Evolutionary conservation across 2,113 vertebrate genomes (phyloP), one percentile per base, ranked within the genome.

Genomic region (Rhabdornis inornatus): DNA sequence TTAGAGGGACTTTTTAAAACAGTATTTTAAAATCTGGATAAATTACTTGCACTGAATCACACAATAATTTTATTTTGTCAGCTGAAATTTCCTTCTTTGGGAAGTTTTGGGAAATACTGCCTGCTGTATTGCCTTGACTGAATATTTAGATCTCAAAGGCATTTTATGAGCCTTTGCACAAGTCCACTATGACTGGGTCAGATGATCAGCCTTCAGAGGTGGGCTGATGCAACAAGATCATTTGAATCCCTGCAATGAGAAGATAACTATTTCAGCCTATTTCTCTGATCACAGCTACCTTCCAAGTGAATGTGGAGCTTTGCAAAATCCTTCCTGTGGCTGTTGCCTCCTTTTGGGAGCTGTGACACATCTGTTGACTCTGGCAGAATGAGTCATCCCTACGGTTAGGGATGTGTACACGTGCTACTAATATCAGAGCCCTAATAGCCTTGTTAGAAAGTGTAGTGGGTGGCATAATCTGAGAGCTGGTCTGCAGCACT

Each of bases 391-490:
- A 94, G 65, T 83, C 60, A 53, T 30, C 25, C 59, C 56, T 20
- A 8, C 12, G 44, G 50, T 70, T 47, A 40, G 68, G 87, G 61
- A 69, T 4, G 1, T 6, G 69, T 52, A 50, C 3, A 5, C 70
- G n/a, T 76, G 65, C 49, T 75, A 8, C 70, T 42, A 28, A 57
- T 50, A 91, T 78, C 76, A 90, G 93, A 92, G 72, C 64, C 60
- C 52, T 49, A 40, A 64, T 2, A 88, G 59, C 37, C 68, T 94
- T 90, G 71, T 52, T 92, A 90, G 90, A 95, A 94, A 90, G 90
- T 74, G 56, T 8, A 30, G 82, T 87, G 87, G 70, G 93, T 87
- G 87, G 88, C 83, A 88, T 61, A 68, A 93, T 45, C 60, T 24
- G 37, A n/a, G 69, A 92, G 39, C 76, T 35, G 56, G 52, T 66